A percentile compares a stretch with the other conserved stretches of the same genome.
Conservation (phyloP, 2,113 vertebrate species). For the Excalfactoria chinensis region DNA sequence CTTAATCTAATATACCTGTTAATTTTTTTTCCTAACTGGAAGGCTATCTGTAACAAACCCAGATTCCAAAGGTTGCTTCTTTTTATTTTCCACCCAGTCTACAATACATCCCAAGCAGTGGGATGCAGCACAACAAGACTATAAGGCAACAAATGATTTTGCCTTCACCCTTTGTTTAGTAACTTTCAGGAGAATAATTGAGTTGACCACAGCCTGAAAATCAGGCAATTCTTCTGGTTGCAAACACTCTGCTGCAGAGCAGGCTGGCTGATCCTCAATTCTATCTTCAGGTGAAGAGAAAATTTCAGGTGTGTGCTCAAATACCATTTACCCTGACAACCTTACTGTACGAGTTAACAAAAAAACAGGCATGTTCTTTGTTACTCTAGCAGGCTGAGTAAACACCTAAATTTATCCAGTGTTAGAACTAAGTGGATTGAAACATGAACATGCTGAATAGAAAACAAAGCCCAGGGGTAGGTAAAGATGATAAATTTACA, state of each 20-base stretch:
- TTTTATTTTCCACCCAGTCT: background rate
- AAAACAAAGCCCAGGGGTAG: background rate
- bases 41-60: background rate
- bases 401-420: background rate
- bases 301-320: background rate
- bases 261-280: background rate
- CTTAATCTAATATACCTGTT: conserved; percentile 10
- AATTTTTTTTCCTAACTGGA: background rate
- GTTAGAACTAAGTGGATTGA: background rate
- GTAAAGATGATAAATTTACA: background rate
- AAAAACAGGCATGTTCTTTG: background rate
- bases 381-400: background rate
- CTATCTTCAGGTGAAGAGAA: background rate
- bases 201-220: background rate
- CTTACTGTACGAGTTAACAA: background rate
- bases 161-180: background rate
- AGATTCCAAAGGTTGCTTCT: background rate
- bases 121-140: background rate
- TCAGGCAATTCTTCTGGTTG: background rate
- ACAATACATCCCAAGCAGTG: background rate
- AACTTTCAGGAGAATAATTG: background rate
- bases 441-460: background rate
- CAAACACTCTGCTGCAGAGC: background rate
- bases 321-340: background rate
- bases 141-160: background rate